Evolutionary conservation across 1,140 invertebrate genomes (phyloP), one percentile per base, ranked within the genome.

Genomic region (Sitophilus oryzae): DNA sequence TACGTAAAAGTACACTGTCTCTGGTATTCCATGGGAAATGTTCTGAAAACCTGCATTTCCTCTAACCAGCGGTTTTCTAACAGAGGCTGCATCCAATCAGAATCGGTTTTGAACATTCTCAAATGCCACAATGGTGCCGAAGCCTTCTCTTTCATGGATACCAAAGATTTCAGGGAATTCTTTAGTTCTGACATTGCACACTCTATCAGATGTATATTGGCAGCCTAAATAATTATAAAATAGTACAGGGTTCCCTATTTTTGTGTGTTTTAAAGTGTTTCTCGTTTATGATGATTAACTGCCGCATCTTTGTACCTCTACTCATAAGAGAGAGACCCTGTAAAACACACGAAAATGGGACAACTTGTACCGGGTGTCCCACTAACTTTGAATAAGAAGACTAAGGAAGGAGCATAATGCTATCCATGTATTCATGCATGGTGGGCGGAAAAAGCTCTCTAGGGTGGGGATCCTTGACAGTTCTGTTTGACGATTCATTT

Each of bases 11-110:
- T 46, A 16, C 44, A 46, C 9, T 3, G 22, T 19, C 44, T 15
- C 19, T 46, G 44, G 19, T 46, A 46, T 16, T 46, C 43, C 30
- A 46, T 16, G 11, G 44, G 44, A 46, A 35, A 46, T 16, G 10
- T 16, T 19, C 35, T 15, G 35, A 46, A 46, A 2, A 46, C 30
- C n/a, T 16, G n/a, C n/a, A 46, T 46, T 46, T 46, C 44, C 1
- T n/a, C 30, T 18, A 8, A 15, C 25, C 25, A 34, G 1, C 16
- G 21, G 10, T 46, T 35, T 16, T 46, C 44, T n/a, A 46, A 35
- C 1, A 46, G 15, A 10, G 44, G 44, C 11, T 46, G 22, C 44
- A 46, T 46, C 44, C 44, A 46, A 18, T 46, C 30, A 0, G 44
- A 34, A 1, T 46, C 44, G 2, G 44, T 19, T 46, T 46, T 46